Evolutionary conservation across 2,113 vertebrate species (phyloP).

Genomic region (Pseudopipra pipra): DNA sequence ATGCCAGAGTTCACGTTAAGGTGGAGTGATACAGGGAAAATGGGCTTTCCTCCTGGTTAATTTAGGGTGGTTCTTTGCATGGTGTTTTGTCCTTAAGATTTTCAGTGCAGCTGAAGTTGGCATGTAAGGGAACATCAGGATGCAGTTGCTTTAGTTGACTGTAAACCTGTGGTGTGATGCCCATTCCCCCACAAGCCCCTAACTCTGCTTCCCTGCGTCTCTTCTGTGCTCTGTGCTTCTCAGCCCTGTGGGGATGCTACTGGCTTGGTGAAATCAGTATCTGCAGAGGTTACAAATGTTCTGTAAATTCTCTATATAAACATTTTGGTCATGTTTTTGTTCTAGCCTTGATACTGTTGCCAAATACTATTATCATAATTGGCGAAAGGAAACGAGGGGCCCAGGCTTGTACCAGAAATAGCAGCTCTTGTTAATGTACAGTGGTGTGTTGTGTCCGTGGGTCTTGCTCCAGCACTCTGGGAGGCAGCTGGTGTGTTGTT

Average conservation of each 20-base stretch:
- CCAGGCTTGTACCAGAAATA: conserved; percentile 17
- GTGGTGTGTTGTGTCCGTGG: neutral
- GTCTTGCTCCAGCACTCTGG: neutral
- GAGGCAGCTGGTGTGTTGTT: neutral
- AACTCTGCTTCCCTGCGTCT: neutral
- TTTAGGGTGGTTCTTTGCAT: neutral
- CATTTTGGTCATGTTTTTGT: conserved; percentile 13
- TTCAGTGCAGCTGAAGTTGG: neutral
- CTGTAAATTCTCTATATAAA: neutral
- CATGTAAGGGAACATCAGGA: rapidly evolving
- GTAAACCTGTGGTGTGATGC: neutral
- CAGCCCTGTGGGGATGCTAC: neutral
- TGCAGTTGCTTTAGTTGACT: neutral
- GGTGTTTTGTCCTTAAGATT: neutral
- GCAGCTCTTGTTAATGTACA: neutral
- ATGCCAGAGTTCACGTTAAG: neutral
- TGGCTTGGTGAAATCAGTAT: neutral
- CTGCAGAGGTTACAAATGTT: neutral
- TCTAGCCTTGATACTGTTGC: neutral
- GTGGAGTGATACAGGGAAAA: neutral
- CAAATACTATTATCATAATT: neutral
- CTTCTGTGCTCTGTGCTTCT: neutral
- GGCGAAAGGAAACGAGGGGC: neutral
- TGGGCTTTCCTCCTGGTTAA: neutral
- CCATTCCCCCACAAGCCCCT: neutral